Evolutionary conservation across 2,113 vertebrate genomes (phyloP).

Genomic region (Dasyprocta punctata): DNA sequence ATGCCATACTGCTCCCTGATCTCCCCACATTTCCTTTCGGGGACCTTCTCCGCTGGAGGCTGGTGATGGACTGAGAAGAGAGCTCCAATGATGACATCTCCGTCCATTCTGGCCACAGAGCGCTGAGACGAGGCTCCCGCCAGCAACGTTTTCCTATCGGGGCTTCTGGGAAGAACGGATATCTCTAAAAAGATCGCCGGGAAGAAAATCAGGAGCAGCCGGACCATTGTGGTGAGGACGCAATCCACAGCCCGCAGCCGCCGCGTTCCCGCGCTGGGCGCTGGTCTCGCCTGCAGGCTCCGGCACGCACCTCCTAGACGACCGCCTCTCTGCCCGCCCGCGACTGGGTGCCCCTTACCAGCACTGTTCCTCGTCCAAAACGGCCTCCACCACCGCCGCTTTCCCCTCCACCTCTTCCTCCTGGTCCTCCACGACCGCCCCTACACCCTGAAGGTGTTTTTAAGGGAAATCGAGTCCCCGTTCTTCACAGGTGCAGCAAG

Average conservation of each 20-base stretch:
- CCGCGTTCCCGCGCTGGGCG: conserved; percentile 72
- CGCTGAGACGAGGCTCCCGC: conserved; percentile 90
- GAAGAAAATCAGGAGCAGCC: conserved; percentile 87
- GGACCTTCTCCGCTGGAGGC: conserved; percentile 96
- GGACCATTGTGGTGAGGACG: conserved; percentile 91
- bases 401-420: conserved; percentile 4
- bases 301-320: not conserved
- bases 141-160: conserved; percentile 85
- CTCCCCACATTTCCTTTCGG: conserved; percentile 98
- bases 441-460: conserved; percentile 41
- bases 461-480: conserved; percentile 69
- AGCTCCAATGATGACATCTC: conserved; percentile 98
- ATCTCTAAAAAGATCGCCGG: conserved; percentile 87
- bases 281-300: conserved; percentile 76
- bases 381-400: not conserved
- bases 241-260: conserved; percentile 83
- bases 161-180: conserved; percentile 84
- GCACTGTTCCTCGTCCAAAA: not conserved
- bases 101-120: conserved; percentile 97
- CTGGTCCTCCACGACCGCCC: conserved; percentile 47
- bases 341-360: not conserved
- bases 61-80: conserved; percentile 99
- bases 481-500: conserved; percentile 66
- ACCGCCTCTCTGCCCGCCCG: not conserved
- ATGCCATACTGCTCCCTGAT: conserved; percentile 99